Evolutionary conservation across 2,888 invertebrate species (phyloP).

Genomic region (Megamerina dolium): DNA sequence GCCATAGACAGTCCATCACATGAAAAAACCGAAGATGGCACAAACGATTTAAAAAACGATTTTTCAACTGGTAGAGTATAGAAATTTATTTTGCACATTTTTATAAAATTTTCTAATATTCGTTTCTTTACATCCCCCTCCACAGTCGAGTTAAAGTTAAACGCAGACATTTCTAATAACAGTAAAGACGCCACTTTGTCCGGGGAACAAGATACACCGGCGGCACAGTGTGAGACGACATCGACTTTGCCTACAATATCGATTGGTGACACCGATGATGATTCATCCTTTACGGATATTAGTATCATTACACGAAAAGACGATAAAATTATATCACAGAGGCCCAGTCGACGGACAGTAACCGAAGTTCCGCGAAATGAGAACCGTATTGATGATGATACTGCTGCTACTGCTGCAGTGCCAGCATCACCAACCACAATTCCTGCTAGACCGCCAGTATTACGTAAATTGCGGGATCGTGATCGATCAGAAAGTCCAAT

Average conservation of each 20-base stretch:
- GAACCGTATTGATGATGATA: constrained; percentile 18
- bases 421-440: constrained; percentile 19
- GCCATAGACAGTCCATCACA: no score
- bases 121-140: no score
- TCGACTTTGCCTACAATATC: constrained; percentile 16
- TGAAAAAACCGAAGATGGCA: no score
- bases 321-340: constrained; percentile 20
- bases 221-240: constrained; percentile 1
- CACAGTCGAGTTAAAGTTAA: not conserved
- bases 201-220: constrained; percentile 1
- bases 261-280: constrained; percentile 35
- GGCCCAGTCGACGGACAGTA: no score
- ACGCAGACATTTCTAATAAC: not conserved
- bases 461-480: constrained; percentile 50
- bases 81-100: no score
- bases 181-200: not conserved
- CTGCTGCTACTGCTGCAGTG: constrained; percentile 9
- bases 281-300: constrained; percentile 34
- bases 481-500: constrained; percentile 54
- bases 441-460: constrained; percentile 27
- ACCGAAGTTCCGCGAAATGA: constrained; percentile 9
- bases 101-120: not conserved
- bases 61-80: no score
- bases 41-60: no score
- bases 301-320: constrained; percentile 27